A percentile compares a stretch with the other conserved stretches of the same genome.
These are phyloP conservation scores for Synergus itoensis DNA, from an alignment of 2,888 invertebrate genomes.

Conservation along the genomic window DNA sequence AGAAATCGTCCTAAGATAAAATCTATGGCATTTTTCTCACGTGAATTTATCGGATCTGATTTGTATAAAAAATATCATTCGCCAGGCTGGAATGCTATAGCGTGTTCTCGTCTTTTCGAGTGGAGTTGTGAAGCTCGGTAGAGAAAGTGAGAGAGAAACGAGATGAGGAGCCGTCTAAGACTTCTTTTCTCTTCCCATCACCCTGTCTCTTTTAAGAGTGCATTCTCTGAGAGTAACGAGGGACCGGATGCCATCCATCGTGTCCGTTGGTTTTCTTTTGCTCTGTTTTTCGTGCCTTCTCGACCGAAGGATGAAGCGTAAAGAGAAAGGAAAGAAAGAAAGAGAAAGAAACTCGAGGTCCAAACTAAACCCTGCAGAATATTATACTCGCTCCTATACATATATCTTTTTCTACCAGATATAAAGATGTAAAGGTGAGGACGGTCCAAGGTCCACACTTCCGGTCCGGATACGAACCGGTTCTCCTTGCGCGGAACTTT, in stretches of 20 bases:
- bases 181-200: conserved; percentile 49
- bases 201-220: conserved; percentile 56
- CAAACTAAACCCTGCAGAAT: conserved; percentile 25
- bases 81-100: conserved; percentile 54
- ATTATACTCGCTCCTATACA: conserved; percentile 6
- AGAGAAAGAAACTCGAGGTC: conserved; percentile 24
- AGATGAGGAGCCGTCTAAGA: conserved; percentile 40
- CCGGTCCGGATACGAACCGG: conserved; percentile 77
- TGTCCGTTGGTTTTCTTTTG: conserved; percentile 65
- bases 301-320: conserved; percentile 53
- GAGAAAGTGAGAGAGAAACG: conserved; percentile 45
- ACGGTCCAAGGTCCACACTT: conserved; percentile 74
- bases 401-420: conserved; percentile 3
- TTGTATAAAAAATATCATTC: conserved; percentile 64
- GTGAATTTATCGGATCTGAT: conserved; percentile 62
- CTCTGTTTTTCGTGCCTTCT: conserved; percentile 63
- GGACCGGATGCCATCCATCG: conserved; percentile 76
- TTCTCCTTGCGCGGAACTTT: conserved; percentile 60
- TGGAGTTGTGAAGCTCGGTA: conserved; percentile 40
- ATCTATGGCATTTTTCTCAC: neutral
- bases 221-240: conserved; percentile 65
- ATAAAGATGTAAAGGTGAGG: conserved; percentile 40
- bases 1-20: neutral
- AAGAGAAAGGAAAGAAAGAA: conserved; percentile 47
- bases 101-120: conserved; percentile 39